These are phyloP conservation scores for Cerastis rubricosa DNA, from an alignment of 2,888 invertebrate genomes.

Conservation along the genomic window DNA sequence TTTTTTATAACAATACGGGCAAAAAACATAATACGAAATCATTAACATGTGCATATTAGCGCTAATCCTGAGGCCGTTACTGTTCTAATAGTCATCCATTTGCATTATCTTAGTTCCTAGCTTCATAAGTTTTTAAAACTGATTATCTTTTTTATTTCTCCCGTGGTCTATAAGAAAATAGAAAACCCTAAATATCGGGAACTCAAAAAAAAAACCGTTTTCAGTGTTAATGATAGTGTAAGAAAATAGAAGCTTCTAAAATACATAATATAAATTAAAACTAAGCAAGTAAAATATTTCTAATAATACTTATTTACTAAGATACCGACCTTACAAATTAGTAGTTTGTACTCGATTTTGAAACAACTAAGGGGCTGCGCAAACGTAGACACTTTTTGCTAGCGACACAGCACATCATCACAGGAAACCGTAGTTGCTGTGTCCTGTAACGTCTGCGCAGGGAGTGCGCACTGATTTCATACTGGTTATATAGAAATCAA, in stretches of 20 bases:
- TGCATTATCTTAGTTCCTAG: background rate
- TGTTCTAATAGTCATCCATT: background rate
- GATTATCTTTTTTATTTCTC: no score
- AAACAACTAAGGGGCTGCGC: background rate
- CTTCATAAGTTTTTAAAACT: background rate
- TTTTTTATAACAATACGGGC: background rate
- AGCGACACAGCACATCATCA: no score
- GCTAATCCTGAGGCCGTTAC: background rate
- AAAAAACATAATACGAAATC: background rate
- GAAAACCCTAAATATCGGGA: no score
- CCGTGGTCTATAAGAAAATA: no score
- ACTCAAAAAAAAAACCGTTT: no score
- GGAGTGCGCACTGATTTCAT: no score
- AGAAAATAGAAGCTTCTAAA: background rate
- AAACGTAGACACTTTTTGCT: no score
- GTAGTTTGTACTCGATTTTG: conserved; percentile 33
- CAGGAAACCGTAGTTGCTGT: no score
- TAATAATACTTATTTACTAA: conserved; percentile 5
- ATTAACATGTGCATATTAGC: background rate
- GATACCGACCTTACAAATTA: background rate
- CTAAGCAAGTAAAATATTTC: background rate
- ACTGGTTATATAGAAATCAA: no score
- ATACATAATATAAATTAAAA: background rate
- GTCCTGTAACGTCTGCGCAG: no score
- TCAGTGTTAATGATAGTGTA: no score